These are phyloP conservation scores for Neodon shergylaensis DNA, from an alignment of 2,113 vertebrate genomes.

Conservation along the genomic window DNA sequence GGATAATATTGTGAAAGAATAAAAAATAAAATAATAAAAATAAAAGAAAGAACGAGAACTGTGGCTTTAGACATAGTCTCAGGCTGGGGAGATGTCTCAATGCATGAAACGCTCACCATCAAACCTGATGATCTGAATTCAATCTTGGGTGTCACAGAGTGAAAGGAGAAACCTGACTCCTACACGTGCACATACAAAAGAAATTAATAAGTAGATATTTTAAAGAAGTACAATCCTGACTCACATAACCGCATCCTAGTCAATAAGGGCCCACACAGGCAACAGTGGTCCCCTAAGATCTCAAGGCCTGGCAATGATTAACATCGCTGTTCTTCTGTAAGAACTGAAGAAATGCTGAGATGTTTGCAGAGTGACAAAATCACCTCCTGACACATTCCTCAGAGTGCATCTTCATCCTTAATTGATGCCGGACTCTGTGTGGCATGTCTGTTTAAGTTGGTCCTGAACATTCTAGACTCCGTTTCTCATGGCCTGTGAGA, in stretches of 20 bases:
- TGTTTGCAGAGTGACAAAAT: neutral
- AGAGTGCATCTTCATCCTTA: neutral
- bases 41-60: neutral
- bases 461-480: neutral
- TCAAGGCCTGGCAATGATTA: no score
- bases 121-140: neutral
- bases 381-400: neutral
- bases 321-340: neutral
- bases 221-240: neutral
- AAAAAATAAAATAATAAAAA: neutral
- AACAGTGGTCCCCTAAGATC: no score
- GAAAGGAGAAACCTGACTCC: neutral
- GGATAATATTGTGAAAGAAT: neutral
- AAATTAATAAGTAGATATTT: neutral
- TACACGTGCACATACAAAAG: neutral
- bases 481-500: neutral
- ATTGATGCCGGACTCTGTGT: neutral
- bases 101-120: neutral
- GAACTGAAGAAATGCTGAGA: neutral
- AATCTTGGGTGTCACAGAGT: no score
- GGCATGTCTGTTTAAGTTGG: neutral
- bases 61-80: neutral
- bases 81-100: neutral
- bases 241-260: neutral
- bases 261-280: no score